A percentile compares a stretch with the other conserved stretches of the same genome.
Evolutionary conservation across 2,888 invertebrate species (phyloP).

Genomic region (Cryptus armator): DNA sequence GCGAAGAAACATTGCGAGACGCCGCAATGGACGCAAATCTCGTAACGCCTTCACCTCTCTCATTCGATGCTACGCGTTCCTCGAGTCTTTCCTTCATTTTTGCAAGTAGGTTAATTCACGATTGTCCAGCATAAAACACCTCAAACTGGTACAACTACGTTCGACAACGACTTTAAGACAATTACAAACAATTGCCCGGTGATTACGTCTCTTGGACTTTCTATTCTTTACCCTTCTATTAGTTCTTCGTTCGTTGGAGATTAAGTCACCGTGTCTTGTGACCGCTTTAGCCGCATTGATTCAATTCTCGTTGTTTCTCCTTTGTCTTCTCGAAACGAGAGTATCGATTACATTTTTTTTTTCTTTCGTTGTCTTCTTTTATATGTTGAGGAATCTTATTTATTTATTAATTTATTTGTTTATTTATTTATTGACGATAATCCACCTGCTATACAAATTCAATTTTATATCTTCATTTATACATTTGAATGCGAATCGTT

Average conservation of each 20-base stretch:
- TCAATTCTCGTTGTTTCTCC: conserved; percentile 8
- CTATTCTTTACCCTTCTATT: conserved; percentile 13
- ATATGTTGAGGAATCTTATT: neutral
- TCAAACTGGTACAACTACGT: neutral
- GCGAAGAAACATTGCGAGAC: conserved; percentile 6
- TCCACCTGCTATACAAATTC: no score
- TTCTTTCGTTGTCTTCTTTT: neutral
- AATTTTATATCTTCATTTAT: no score
- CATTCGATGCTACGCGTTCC: conserved; percentile 2
- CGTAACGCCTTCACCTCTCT: neutral
- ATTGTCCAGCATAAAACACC: conserved; percentile 53
- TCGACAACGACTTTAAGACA: conserved; percentile 18
- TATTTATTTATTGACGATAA: no score
- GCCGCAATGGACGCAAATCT: conserved; percentile 32
- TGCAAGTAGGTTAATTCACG: conserved; percentile 66
- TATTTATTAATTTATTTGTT: no score
- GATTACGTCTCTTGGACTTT: conserved; percentile 19
- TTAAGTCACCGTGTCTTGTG: neutral
- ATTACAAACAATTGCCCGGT: conserved; percentile 32
- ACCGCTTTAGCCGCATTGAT: conserved; percentile 19
- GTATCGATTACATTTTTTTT: neutral
- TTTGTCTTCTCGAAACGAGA: conserved; percentile 4
- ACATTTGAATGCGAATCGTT: no score
- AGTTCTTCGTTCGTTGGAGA: neutral
- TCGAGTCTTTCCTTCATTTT: conserved; percentile 22